Percentiles rank a stretch among this genome's conserved stretches.
Evolutionary conservation across 2,888 invertebrate genomes (phyloP).

Genomic region (Spilosoma lubricipeda): DNA sequence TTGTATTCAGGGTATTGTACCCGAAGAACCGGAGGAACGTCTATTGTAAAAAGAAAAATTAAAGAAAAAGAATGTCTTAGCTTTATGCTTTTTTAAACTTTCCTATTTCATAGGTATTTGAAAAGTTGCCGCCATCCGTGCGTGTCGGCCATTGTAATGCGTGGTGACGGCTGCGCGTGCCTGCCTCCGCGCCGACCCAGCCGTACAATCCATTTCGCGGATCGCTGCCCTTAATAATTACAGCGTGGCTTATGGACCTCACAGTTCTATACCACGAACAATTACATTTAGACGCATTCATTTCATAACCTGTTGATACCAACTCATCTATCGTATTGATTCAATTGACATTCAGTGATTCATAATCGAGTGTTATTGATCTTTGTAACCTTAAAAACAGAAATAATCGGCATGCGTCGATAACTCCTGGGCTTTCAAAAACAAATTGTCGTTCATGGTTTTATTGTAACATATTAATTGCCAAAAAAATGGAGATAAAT

Average conservation of each 20-base stretch:
- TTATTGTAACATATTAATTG: conserved; percentile 29
- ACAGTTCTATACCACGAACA: conserved; percentile 60
- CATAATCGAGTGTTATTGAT: conserved; percentile 56
- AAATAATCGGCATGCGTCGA: conserved; percentile 43
- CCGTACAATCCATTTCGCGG: conserved; percentile 72
- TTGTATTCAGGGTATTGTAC: conserved; percentile 1
- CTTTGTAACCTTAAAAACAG: conserved; percentile 51
- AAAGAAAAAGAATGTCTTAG: conserved; percentile 25
- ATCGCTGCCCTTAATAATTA: conserved; percentile 74
- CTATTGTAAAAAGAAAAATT: conserved; percentile 18
- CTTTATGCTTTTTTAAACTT: conserved; percentile 44
- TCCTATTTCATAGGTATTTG: conserved; percentile 62
- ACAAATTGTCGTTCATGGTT: conserved; percentile 37
- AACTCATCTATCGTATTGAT: conserved; percentile 58
- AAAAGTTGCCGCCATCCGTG: conserved; percentile 47
- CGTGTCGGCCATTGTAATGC: conserved; percentile 52
- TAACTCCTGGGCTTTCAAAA: conserved; percentile 40
- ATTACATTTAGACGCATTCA: conserved; percentile 44
- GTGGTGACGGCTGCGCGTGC: conserved; percentile 46
- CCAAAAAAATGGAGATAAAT: conserved; percentile 28
- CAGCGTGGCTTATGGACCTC: conserved; percentile 57
- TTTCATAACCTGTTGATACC: conserved; percentile 69
- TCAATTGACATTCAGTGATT: conserved; percentile 62
- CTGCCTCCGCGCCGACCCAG: conserved; percentile 49
- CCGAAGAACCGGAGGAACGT: background rate